Base-by-base conservation (phyloP, 2,113 vertebrate genomes). In the Perccottus glenii region DNA sequence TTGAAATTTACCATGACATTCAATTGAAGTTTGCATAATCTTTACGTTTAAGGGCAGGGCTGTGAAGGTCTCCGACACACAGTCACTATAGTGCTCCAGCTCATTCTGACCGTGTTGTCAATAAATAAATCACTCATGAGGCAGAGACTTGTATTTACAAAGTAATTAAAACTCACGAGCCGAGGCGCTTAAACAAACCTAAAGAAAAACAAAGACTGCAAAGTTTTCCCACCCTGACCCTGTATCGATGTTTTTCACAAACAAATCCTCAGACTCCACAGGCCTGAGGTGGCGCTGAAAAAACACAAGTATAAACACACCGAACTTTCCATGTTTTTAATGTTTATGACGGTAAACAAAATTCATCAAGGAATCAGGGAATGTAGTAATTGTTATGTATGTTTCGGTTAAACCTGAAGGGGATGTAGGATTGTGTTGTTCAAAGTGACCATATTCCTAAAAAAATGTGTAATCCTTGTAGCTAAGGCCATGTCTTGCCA, bases 141-240 rank as follows among this genome's bases (percentile, higher is more conserved):
- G 92, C 90, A 90, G 84, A 87, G 90, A 91, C 80, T 82, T 77
- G 88, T 96, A 94, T 97, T 96, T 95, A 94, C 93, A 92, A 90
- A 92, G 92, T 89, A 93, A 96, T 96, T 97, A 95, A 95, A 95
- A 92, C 93, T 93, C 92, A 94, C 92, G 91, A 95, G 94, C 88
- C 87, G 87, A 88, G 87, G 78, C 75, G 73, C 88, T 89, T 93
- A 89, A 90, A 90, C 76, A 85, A 88, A 79, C 78, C 82, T 69
- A 90, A 91, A 79, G 65, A 76, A 80, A 84, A 83, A 75, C 84
- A 67, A 77, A 44, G 80, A 86, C 82, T 88, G 83, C 51, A 71
- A 61, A 71, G 52, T 58, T 56, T 78, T 67, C 62, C 60, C 67
- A 70, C 75, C 70, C 73, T 58, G 52, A 57, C 40, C 45, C 44